A percentile compares a stretch with the other conserved stretches of the same genome.
phyloP scores from a whole-genome alignment of 2,797 vertebrate species.

The Xyrichtys novacula region DNA sequence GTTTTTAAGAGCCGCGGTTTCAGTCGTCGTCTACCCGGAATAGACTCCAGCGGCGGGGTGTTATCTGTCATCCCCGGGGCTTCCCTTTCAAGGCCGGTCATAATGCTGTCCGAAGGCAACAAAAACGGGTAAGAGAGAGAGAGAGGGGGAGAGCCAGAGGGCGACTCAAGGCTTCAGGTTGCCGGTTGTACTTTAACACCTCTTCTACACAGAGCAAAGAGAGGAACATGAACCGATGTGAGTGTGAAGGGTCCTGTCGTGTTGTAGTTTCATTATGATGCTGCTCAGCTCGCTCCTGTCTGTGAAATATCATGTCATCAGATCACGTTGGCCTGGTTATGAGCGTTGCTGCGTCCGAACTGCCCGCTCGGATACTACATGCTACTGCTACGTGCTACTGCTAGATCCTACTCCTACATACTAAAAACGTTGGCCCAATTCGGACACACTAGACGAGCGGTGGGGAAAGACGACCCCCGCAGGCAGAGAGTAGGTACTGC shows the following conservation, averaged over 20 bases:
- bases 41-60: constrained; percentile 34
- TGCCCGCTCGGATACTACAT: too few species aligned
- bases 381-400: too few species aligned
- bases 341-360: constrained; percentile 13
- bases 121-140: constrained; percentile 93
- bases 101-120: constrained; percentile 93
- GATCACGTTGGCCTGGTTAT: constrained; percentile 61
- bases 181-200: constrained; percentile 49
- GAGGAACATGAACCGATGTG: background rate
- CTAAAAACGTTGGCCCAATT: too few species aligned
- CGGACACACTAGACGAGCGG: too few species aligned
- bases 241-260: constrained; percentile 7
- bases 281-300: constrained; percentile 14
- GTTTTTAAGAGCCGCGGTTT: constrained; percentile 44
- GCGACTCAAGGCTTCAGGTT: constrained; percentile 66
- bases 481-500: too few species aligned
- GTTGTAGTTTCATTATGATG: background rate
- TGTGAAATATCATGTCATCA: constrained; percentile 52
- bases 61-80: constrained; percentile 41
- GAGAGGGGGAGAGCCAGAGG: constrained; percentile 68
- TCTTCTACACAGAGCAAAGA: background rate
- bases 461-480: too few species aligned
- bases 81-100: constrained; percentile 70
- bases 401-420: too few species aligned
- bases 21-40: constrained; percentile 49